phyloP scores from a whole-genome alignment of 92 coral and sea anemone genomes.

The Muricea muricata region DNA sequence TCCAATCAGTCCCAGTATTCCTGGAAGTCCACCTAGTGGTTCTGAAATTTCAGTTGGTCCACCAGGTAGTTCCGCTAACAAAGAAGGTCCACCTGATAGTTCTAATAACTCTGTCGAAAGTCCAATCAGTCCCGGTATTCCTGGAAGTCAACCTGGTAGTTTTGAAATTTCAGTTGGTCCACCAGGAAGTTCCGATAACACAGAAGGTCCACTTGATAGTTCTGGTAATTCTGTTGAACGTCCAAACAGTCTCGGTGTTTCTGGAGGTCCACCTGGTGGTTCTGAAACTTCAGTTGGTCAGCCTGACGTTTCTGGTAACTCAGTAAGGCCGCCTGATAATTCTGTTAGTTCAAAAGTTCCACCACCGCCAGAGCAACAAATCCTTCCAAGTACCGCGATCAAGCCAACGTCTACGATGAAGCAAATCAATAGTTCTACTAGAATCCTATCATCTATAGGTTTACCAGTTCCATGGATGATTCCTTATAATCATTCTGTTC shows the following conservation, averaged over 20 bases:
- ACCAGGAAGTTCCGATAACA: background rate
- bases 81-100: background rate
- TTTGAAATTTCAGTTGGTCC: background rate
- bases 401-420: background rate
- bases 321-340: background rate
- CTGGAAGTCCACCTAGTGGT: background rate
- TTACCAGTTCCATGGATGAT: background rate
- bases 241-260: background rate
- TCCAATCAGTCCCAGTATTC: too few relatives aligned
- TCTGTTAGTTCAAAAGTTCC: background rate
- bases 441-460: background rate
- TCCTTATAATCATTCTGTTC: background rate
- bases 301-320: background rate
- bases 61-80: background rate
- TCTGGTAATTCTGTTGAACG: background rate
- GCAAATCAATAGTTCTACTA: background rate
- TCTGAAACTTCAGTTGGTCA: background rate
- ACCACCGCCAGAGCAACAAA: background rate
- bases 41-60: background rate
- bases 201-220: background rate
- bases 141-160: background rate
- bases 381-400: background rate
- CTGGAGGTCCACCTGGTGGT: background rate
- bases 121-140: background rate
- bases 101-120: background rate